phyloP scores from a whole-genome alignment of 2,888 invertebrate species.

The Apodemia duryi region DNA sequence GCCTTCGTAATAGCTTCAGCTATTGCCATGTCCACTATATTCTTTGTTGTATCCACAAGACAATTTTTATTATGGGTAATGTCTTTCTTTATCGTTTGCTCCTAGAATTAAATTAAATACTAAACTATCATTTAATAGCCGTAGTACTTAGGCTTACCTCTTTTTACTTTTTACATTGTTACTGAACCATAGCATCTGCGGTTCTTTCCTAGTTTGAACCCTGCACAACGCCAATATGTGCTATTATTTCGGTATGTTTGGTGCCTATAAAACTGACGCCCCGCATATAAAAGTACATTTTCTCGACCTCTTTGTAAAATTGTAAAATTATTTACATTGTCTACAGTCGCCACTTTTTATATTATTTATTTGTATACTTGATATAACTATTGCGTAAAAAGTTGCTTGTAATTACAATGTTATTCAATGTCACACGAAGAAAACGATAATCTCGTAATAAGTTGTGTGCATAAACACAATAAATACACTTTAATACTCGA shows the following conservation, averaged over 20 bases:
- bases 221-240: background rate
- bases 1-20: background rate
- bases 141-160: background rate
- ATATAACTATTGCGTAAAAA: conserved; percentile 5
- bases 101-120: background rate
- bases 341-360: background rate
- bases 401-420: conserved; percentile 5
- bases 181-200: background rate
- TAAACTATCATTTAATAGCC: background rate
- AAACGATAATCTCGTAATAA: background rate
- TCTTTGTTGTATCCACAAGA: background rate
- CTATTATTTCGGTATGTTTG: background rate
- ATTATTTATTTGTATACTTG: background rate
- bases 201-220: no score
- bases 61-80: background rate
- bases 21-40: conserved; percentile 3
- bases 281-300: background rate
- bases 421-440: conserved; percentile 7
- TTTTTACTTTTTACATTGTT: background rate
- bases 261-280: background rate
- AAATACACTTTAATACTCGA: background rate
- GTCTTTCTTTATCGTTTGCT: background rate
- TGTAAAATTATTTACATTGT: conserved; percentile 6
- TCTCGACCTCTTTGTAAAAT: conserved; percentile 3
- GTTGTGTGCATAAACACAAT: conserved; percentile 1